Base-by-base conservation (phyloP, 2,113 vertebrate species). In the Salminus brasiliensis region DNA sequence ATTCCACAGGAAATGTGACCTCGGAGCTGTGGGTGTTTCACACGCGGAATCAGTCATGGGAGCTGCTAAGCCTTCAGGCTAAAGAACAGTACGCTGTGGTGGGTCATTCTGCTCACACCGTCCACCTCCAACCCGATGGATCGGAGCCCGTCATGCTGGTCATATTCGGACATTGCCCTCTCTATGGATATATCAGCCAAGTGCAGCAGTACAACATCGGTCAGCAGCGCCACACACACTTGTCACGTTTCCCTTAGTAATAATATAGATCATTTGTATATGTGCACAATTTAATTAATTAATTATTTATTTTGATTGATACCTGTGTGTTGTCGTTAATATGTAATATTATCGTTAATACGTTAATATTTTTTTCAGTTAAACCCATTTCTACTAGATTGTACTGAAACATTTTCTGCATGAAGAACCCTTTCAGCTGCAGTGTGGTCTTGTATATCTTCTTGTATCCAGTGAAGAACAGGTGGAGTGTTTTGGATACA, bases 21-120 rank as follows among this genome's bases (percentile, higher is more conserved):
- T 97, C 92, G 79, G 95, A 99, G 90, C 89, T 99, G 78, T 96
- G 96, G 96, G 93, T 97, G 18, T 96, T 99, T 85, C 93, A 97
- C 88, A 93, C 94, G 68, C 90, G 89, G 70, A 95, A 92, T 83
- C 95, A 97, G 85, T 96, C 94, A 1, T 99, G 98, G 98, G 83
- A 91, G 0, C 87, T 88, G 21, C 79, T 91, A 27, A 78, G 15
- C 0, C 96, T 94, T 0, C 89, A 88, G 43, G 90, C 90, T 84
- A 96, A 98, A 87, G 96, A 99, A 11, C 97, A 98, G 87, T 98
- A 96, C 0, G 96, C 98, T 0, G 97, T 98, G 62, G 97, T 99
- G 21, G 98, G 98, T 5, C 98, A 99, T 86, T 98, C 98, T 0
- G 96, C 97, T 0, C 97, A 99, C 86, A 86, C 96, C 0, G 92